A percentile compares a stretch with the other conserved stretches of the same genome.
These are phyloP conservation scores for Ibycter americanus DNA, from an alignment of 2,797 vertebrate species.

Conservation along the genomic window DNA sequence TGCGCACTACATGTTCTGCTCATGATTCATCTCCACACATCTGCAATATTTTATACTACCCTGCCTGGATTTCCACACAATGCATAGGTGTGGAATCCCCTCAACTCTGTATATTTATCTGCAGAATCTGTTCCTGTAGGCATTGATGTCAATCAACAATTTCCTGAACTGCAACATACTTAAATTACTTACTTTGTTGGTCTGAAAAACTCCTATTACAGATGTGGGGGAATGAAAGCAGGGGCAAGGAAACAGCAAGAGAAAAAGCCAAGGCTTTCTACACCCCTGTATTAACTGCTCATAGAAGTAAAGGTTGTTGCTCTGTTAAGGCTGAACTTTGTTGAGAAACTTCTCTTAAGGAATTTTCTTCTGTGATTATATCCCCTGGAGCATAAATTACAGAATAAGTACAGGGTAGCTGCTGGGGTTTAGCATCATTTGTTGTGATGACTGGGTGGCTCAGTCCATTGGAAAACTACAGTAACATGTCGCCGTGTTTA, in stretches of 20 bases:
- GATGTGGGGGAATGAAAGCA: neutral
- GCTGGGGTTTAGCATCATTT: conserved; percentile 25
- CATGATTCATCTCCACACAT: neutral
- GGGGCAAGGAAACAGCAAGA: neutral
- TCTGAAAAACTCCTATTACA: neutral
- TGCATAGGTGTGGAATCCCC: neutral
- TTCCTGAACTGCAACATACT: neutral
- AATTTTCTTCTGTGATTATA: conserved; percentile 31
- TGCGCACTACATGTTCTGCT: neutral
- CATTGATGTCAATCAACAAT: neutral
- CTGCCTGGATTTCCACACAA: neutral
- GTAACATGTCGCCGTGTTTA: neutral
- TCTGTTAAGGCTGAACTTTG: neutral
- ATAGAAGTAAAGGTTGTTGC: neutral
- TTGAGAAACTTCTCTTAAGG: conserved; percentile 1
- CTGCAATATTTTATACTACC: neutral
- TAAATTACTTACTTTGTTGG: neutral
- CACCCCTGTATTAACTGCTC: neutral
- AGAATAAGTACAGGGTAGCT: conserved; percentile 25
- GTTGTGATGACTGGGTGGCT: conserved; percentile 4
- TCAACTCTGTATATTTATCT: neutral
- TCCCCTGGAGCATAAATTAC: conserved; percentile 16
- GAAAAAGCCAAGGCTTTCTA: neutral
- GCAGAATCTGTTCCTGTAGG: neutral
- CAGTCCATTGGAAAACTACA: conserved; percentile 27